Conservation (phyloP, 2,888 invertebrate species). For the Dasypogon diadema region DNA sequence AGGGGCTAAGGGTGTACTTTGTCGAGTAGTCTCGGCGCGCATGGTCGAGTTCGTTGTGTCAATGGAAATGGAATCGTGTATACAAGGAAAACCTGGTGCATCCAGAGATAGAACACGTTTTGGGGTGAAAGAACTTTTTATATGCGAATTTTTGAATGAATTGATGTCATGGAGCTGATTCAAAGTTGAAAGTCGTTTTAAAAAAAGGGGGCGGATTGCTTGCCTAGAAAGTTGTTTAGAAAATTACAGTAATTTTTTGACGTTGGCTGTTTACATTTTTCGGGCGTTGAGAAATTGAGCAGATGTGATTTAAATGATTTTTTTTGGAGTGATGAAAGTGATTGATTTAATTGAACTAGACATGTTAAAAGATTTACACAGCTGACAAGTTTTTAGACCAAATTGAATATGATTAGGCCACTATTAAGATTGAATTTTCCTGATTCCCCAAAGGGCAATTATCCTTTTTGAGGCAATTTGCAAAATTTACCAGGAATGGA, state of each 20-base stretch:
- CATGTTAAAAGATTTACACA: no score
- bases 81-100: background rate
- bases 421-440: no score
- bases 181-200: no score
- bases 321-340: no score
- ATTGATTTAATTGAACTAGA: no score
- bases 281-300: background rate
- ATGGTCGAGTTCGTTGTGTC: constrained; percentile 16
- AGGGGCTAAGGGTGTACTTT: background rate
- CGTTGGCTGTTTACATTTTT: background rate
- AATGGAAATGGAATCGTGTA: no score
- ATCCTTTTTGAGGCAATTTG: no score
- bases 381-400: no score
- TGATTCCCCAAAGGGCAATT: no score
- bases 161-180: background rate
- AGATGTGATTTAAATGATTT: constrained; percentile 5
- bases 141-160: constrained; percentile 33
- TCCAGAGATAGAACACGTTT: background rate
- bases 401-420: no score
- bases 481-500: no score
- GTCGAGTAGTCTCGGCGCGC: constrained; percentile 3
- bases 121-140: constrained; percentile 26
- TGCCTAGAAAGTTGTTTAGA: background rate
- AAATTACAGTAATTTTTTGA: background rate
- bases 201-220: background rate